Conservation (phyloP, 2,888 invertebrate species). For the Ectemnius lituratus region DNA sequence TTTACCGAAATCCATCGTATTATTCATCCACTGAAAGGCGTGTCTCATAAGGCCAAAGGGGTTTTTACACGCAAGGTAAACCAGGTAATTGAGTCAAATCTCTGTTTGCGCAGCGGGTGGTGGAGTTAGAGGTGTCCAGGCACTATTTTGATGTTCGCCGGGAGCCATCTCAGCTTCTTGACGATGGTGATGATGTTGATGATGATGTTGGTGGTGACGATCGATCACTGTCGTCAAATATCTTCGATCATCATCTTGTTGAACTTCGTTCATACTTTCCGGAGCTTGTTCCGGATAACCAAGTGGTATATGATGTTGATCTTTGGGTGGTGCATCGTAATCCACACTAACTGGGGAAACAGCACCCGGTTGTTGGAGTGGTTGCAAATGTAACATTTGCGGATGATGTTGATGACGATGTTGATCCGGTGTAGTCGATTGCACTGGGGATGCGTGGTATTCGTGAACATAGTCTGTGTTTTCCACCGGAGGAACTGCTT, state of each 20-base stretch:
- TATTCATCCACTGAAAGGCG: too few relatives aligned
- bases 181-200: constrained; percentile 63
- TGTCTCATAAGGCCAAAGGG: constrained; percentile 9
- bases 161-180: constrained; percentile 51
- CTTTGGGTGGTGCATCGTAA: constrained; percentile 66
- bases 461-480: constrained; percentile 62
- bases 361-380: constrained; percentile 53
- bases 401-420: constrained; percentile 64
- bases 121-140: constrained; percentile 73
- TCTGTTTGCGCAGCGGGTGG: constrained; percentile 74
- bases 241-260: constrained; percentile 67
- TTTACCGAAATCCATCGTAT: not conserved
- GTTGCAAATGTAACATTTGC: constrained; percentile 68
- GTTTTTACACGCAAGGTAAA: not conserved
- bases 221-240: constrained; percentile 68
- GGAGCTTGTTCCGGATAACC: constrained; percentile 62
- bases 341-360: constrained; percentile 59
- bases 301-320: constrained; percentile 62
- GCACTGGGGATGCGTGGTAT: constrained; percentile 62
- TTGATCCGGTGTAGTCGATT: constrained; percentile 57
- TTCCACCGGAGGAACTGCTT: constrained; percentile 44
- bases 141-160: constrained; percentile 52
- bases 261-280: constrained; percentile 59
- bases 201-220: constrained; percentile 67
- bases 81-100: constrained; percentile 63